phyloP scores from a whole-genome alignment of 1,140 invertebrate species.

The Camponotus floridanus region DNA sequence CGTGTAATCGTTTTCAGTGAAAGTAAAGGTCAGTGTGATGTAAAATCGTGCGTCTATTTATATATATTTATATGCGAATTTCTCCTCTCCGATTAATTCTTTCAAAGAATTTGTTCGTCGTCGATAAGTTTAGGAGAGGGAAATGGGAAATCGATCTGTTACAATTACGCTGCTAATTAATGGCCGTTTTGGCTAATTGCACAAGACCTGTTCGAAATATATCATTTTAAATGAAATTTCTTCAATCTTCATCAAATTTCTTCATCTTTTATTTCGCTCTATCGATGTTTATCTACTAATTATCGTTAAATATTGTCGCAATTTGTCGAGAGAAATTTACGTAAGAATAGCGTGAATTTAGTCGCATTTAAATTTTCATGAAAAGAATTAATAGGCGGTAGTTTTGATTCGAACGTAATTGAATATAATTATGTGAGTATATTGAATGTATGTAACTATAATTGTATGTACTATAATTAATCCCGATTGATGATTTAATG shows the following conservation, averaged over 20 bases:
- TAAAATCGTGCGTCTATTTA: not conserved
- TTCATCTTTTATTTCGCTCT: not conserved
- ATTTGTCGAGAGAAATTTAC: not conserved
- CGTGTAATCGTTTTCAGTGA: not conserved
- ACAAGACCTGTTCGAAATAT: not conserved
- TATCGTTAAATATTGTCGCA: not conserved
- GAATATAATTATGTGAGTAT: not conserved
- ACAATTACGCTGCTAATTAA: not conserved
- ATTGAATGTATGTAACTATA: not conserved
- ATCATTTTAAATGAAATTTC: not conserved
- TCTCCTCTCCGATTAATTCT: not conserved
- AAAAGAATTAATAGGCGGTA: not conserved
- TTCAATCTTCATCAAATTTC: not conserved
- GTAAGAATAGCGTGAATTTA: not conserved
- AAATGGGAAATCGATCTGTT: not conserved
- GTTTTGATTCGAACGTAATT: not conserved
- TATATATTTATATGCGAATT: not conserved
- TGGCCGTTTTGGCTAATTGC: not conserved
- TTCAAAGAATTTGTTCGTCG: not conserved
- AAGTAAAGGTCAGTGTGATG: too few species aligned
- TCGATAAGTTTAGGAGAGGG: not conserved
- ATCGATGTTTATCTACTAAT: not conserved
- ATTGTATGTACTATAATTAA: not conserved
- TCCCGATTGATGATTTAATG: not conserved
- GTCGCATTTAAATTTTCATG: not conserved